A percentile compares a stretch with the other conserved stretches of the same genome.
Conservation (phyloP, 1,140 invertebrate genomes). For the Nixonia krombeini region DNA sequence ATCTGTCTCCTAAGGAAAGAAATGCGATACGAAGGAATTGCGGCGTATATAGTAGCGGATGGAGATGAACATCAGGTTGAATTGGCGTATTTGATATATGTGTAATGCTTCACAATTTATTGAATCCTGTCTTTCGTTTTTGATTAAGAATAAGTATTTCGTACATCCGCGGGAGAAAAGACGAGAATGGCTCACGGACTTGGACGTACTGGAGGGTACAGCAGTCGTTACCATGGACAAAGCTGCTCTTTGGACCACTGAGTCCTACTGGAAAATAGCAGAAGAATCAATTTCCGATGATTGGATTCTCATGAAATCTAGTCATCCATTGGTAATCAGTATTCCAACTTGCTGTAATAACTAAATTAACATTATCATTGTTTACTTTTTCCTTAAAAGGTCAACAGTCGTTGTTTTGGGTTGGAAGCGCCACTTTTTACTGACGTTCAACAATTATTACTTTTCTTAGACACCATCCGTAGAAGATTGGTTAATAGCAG, state of each 20-base stretch:
- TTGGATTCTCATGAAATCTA: slow-evolving; percentile 76
- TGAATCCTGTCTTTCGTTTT: no score
- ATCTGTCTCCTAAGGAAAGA: slow-evolving; percentile 49
- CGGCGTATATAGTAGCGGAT: slow-evolving; percentile 61
- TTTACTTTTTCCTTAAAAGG: no score
- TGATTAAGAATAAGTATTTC: slow-evolving; percentile 43
- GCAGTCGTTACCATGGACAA: slow-evolving; percentile 75
- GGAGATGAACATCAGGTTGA: slow-evolving; percentile 62
- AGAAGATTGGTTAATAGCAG: slow-evolving; percentile 72
- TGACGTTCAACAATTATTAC: no score
- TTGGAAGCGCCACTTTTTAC: no score
- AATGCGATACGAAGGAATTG: slow-evolving; percentile 47
- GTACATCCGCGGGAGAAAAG: slow-evolving; percentile 73
- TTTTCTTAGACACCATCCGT: slow-evolving; percentile 38
- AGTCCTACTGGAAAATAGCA: slow-evolving; percentile 77
- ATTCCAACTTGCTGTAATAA: slow-evolving; percentile 3
- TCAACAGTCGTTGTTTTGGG: no score
- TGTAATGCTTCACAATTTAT: no score
- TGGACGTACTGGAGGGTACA: slow-evolving; percentile 77
- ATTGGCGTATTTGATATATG: no score
- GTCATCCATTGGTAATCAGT: slow-evolving; percentile 55
- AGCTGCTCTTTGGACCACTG: slow-evolving; percentile 80
- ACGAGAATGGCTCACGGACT: slow-evolving; percentile 76
- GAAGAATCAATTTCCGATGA: slow-evolving; percentile 68
- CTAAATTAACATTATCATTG: no score